Conservation (phyloP, 2,888 invertebrate genomes). For the Aspidapion aeneum region DNA sequence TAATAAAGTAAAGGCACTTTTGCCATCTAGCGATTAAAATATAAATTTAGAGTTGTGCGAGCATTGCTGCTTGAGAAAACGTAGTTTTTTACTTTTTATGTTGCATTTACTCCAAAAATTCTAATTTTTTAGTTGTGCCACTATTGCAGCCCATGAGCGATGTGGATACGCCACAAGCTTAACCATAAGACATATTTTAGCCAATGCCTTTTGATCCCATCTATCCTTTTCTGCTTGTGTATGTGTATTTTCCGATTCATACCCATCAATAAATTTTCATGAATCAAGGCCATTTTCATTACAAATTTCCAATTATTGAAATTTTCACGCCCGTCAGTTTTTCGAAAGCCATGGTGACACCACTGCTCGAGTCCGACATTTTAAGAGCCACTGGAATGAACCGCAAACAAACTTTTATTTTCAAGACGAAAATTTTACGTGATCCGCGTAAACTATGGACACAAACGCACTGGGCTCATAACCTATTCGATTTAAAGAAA, state of each 20-base stretch:
- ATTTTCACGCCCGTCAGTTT: not conserved
- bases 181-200: not conserved
- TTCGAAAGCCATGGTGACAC: not conserved
- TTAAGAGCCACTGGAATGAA: not conserved
- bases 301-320: conserved; percentile 1
- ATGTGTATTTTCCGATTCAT: not conserved
- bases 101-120: no score
- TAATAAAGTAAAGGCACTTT: no score
- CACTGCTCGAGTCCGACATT: not conserved
- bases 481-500: conserved; percentile 1
- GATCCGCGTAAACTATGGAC: not conserved
- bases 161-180: not conserved
- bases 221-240: not conserved
- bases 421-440: not conserved
- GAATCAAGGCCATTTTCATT: conserved; percentile 2
- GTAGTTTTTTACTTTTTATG: no score
- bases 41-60: no score
- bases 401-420: not conserved
- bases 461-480: not conserved
- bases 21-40: no score
- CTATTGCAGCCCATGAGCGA: no score
- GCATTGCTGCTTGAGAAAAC: no score
- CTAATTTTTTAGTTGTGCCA: no score
- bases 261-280: conserved; percentile 2
- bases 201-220: not conserved